Base-by-base conservation (phyloP, 2,888 invertebrate genomes). In the Papilio demoleus region DNA sequence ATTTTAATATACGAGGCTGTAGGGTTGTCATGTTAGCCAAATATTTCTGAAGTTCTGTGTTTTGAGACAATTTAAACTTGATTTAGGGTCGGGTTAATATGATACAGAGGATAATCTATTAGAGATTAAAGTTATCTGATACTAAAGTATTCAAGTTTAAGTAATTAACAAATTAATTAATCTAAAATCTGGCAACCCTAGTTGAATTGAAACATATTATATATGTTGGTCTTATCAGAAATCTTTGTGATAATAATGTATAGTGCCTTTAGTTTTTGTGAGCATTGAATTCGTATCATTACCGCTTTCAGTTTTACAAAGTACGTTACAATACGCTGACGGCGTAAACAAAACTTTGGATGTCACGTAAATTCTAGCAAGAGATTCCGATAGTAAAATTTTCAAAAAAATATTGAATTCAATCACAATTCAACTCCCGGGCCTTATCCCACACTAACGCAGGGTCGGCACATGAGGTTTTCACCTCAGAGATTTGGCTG, bases 21-120 rank as follows among this genome's bases (percentile, higher is more conserved):
- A 58, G 47, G 58, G 63, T 68, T 27, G 22, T 63, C 47, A 64
- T 19, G n/a, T 63, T 19, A 56, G 38, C n/a, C 17, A 19, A 19
- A 56, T 40, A 38, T 27, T 11, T 14, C 9, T 40, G 22, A 11
- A 1, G 42, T 19, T 45, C 9, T 19, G 17, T 19, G 19, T 45
- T 45, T 45, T 9, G 19, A 45, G 17, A 19, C 42, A 45, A 45
- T 45, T 45, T 45, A 19, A n/a, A 45, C 27, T 38, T 27, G 22
- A 66, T 66, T 66, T 50, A 66, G 6, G 14, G 19, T 17, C 4
- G 27, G 24, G 40, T 42, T 60, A 40, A 22, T 42, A 14, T 19
- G 22, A 40, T 24, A 22, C 22, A 22, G 38, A n/a, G n/a, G 8
- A 53, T 4, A 22, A 47, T 50, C 24, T 50, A 50, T 14, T 50